A percentile compares a stretch with the other conserved stretches of the same genome.
Conservation (phyloP, 2,113 vertebrate genomes). For the Macquaria ambigua region DNA sequence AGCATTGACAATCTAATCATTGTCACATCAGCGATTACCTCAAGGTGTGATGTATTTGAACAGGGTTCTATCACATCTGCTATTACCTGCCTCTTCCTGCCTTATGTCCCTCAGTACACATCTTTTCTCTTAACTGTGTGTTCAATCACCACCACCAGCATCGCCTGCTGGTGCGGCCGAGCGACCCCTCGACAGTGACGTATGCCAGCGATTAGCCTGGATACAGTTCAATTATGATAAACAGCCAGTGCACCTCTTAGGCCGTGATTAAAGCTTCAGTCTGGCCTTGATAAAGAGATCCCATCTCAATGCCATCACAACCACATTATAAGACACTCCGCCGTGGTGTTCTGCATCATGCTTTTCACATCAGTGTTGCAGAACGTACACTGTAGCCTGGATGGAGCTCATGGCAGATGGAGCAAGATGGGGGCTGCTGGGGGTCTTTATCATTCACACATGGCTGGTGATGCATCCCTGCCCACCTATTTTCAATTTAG, state of each 20-base stretch:
- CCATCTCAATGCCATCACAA: conserved; percentile 92
- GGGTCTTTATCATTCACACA: conserved; percentile 94
- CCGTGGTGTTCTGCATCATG: conserved; percentile 75
- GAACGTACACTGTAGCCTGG: conserved; percentile 56
- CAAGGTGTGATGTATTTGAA: conserved; percentile 70
- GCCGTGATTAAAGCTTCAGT: conserved; percentile 92
- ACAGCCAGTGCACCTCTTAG: conserved; percentile 93
- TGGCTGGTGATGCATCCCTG: conserved; percentile 79
- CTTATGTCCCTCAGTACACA: conserved; percentile 66
- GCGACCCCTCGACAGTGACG: conserved; percentile 89
- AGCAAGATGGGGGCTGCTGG: conserved; percentile 80
- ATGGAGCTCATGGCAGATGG: conserved; percentile 55
- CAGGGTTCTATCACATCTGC: conserved; percentile 68
- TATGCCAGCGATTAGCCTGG: conserved; percentile 93
- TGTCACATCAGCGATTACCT: conserved; percentile 74
- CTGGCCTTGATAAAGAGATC: conserved; percentile 94
- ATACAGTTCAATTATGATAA: conserved; percentile 97
- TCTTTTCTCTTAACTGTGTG: conserved; percentile 73
- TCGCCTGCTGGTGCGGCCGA: conserved; percentile 68
- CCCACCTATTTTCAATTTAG: conserved; percentile 85
- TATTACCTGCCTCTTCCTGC: conserved; percentile 72
- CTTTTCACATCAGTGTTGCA: conserved; percentile 80
- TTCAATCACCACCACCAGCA: conserved; percentile 78
- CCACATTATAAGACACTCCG: conserved; percentile 91
- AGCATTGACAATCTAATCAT: conserved; percentile 75